Evolutionary conservation across 2,113 vertebrate species (phyloP), one percentile per base, ranked within the genome.

Genomic region (Erinaceus europaeus): DNA sequence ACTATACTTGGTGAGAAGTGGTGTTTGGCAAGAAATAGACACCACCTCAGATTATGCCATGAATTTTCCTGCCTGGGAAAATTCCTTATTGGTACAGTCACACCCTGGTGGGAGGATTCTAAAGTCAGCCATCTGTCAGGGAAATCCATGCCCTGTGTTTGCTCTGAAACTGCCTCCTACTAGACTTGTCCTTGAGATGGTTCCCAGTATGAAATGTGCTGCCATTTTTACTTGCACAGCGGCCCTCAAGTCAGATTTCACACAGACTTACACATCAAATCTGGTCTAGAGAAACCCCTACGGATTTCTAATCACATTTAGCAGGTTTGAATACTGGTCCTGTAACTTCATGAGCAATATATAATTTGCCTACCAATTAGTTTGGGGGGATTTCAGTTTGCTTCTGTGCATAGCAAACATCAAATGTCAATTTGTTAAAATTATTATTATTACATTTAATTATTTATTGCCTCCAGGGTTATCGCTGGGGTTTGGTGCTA

Each of bases 31-130:
- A 82, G 62, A 80, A 57, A 61, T 52, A 93, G 90, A 84, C 80
- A 86, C 64, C 81, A 86, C 93, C 81, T 87, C 59, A 61, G 81
- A 92, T 44, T 71, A 46, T 77, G 71, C 81, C 42, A 3, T 81
- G 91, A 74, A 89, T 94, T 94, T 94, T 92, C 74, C 84, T 81
- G 89, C 89, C 87, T 74, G 36, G 32, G 84, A 42, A 36, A 85
- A 74, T 81, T 77, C 42, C 42, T 55, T 74, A 64, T 86, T 68
- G 9, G 21, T 48, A 73, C 67, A 82, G 52, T 14, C 14, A 44
- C 44, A 80, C 11, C 52, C 77, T 94, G 89, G 81, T 81, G 88
- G 84, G 29, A 81, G 65, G 53, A 64, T 50, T 80, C 73, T 0
- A 23, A 74, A 78, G 67, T 79, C 67, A 27, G 64, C 81, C 87